Base-by-base conservation (phyloP, 2,113 vertebrate genomes). In the Oncorhynchus gorbuscha region DNA sequence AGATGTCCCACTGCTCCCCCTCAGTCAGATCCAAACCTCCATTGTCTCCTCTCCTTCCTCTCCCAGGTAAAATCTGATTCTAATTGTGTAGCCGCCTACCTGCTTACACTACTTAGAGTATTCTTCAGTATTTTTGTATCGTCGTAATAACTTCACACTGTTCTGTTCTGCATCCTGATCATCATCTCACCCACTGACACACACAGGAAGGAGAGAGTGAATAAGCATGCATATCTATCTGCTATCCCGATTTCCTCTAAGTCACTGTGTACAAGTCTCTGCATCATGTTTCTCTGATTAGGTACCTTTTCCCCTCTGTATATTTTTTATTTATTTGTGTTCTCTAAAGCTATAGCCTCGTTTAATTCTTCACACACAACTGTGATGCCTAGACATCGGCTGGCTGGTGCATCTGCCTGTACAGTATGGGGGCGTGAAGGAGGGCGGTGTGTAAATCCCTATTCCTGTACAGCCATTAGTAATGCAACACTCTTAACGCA, bases 401-500 rank as follows among this genome's bases (percentile, higher is more conserved):
- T 78, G 51, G 82, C 84, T 88, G 32, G 75, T 81, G 70, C 85
- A 86, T 91, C 81, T 87, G 84, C 78, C 84, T 87, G 85, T 72
- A 71, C 75, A 79, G 85, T 82, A 73, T 79, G 90, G 86, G 88
- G 87, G 87, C 72, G 85, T 70, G 39, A 67, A 22, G 58, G 30
- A 74, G 32, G 62, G 35, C 26, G 32, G 26, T 26, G 5, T 22
- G 83, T 87, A 89, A 88, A 89, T 86, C 86, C 22, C 86, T 84
- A 75, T 83, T 84, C 81, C 82, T 85, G 84, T 86, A 83, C 81
- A 89, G 84, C 88, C 86, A 91, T 90, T 91, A 90, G 90, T 87
- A 88, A 91, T 88, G 88, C 85, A 86, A 84, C 85, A 86, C 85
- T 87, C 89, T 87, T 87, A 86, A 84, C 81, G 83, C 13, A 82